Percentiles rank a stretch among this genome's conserved stretches.
Conservation (phyloP, 23 tunicate genomes). For the Diplosoma virens region DNA sequence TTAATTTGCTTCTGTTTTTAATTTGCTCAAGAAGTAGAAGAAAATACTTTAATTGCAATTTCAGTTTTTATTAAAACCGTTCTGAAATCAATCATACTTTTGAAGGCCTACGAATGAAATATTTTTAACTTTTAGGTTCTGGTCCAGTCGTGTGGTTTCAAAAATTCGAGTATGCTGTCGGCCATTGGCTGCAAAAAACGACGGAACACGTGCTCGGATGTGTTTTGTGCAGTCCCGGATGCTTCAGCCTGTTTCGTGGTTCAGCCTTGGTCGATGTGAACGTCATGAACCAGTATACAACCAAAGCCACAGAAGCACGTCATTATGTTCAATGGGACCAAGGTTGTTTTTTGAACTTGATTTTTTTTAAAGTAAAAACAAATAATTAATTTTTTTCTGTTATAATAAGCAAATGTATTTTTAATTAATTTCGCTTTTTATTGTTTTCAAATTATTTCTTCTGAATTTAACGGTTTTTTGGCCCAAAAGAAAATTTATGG, state of each 20-base stretch:
- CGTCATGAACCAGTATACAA: conserved; percentile 79
- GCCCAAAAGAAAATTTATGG: neutral
- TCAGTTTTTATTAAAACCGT: no score
- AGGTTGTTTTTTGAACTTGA: conserved; percentile 38
- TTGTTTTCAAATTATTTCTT: no score
- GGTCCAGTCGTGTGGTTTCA: conserved; percentile 98
- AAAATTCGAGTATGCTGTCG: conserved; percentile 99
- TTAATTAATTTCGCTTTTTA: neutral
- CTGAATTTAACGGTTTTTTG: no score
- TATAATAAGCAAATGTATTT: neutral
- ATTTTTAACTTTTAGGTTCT: conserved; percentile 61
- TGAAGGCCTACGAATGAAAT: no score
- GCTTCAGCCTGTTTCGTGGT: conserved; percentile 93
- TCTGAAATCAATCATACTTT: no score
- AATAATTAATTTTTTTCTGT: neutral
- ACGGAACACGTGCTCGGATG: conserved; percentile 99
- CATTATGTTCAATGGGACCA: conserved; percentile 98
- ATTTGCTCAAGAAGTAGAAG: no score
- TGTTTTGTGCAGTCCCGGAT: conserved; percentile 98
- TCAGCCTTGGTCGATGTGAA: conserved; percentile 70
- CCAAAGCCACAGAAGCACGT: conserved; percentile 73
- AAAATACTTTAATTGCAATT: no score
- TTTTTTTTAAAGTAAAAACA: neutral
- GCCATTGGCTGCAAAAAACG: conserved; percentile 99
- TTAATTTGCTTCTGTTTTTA: no score